phyloP scores from a whole-genome alignment of 2,888 invertebrate species.

The Theretra japonica region DNA sequence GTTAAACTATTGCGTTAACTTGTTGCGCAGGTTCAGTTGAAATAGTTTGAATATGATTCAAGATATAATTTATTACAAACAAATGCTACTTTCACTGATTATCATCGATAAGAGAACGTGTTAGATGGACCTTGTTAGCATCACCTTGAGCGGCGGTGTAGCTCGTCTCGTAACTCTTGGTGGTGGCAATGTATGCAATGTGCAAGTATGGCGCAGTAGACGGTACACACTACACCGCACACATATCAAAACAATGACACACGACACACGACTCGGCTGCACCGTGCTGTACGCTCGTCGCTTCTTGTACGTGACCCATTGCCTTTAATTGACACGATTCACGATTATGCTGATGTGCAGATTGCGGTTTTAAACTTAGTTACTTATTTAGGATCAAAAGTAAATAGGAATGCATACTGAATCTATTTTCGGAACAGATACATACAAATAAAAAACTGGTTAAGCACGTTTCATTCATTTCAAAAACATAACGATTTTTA shows the following conservation, averaged over 20 bases:
- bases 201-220: constrained; percentile 3
- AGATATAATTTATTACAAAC: constrained; percentile 34
- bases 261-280: background rate
- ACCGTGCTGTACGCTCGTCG: background rate
- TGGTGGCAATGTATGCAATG: constrained; percentile 1
- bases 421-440: no score
- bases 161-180: constrained; percentile 25
- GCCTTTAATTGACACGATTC: constrained; percentile 10
- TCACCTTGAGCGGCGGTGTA: constrained; percentile 63
- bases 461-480: no score
- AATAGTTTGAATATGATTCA: constrained; percentile 36
- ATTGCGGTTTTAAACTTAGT: no score
- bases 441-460: no score
- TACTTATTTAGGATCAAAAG: no score
- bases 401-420: no score
- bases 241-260: constrained; percentile 6
- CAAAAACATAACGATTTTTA: no score
- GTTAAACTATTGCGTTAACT: constrained; percentile 31
- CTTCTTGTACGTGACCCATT: constrained; percentile 17
- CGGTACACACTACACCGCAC: constrained; percentile 7
- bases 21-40: constrained; percentile 33
- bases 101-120: constrained; percentile 66
- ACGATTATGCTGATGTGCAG: constrained; percentile 1
- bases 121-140: constrained; percentile 72
- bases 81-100: constrained; percentile 67